Percentiles rank a stretch among this genome's conserved stretches.
These are phyloP conservation scores for Zelleria hepariella DNA, from an alignment of 2,888 invertebrate genomes.

Conservation along the genomic window DNA sequence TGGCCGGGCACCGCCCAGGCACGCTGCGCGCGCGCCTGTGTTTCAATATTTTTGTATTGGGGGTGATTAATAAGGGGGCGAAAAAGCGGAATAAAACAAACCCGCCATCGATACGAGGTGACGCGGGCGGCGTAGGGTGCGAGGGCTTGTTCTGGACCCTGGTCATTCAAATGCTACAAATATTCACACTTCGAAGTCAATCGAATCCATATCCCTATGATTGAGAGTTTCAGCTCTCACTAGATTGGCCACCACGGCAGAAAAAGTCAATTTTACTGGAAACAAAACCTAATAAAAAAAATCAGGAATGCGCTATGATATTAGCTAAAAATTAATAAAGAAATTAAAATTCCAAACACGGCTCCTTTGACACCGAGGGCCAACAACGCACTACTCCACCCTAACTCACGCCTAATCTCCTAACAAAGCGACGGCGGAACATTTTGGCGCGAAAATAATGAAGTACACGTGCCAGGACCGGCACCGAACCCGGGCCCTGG, in stretches of 20 bases:
- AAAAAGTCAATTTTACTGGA: too few relatives aligned
- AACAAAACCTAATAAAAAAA: constrained; percentile 11
- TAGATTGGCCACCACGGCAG: too few relatives aligned
- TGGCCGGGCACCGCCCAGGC: constrained; percentile 35
- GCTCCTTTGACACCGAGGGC: background rate
- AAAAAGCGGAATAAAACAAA: constrained; percentile 49
- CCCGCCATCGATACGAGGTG: constrained; percentile 44
- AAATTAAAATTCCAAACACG: background rate
- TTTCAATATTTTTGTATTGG: constrained; percentile 59
- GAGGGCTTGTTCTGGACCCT: constrained; percentile 9
- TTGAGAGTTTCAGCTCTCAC: too few relatives aligned
- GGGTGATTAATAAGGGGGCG: constrained; percentile 48
- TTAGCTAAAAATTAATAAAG: background rate
- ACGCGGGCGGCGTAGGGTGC: constrained; percentile 14
- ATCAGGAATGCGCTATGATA: too few relatives aligned
- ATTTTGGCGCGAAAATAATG: constrained; percentile 72
- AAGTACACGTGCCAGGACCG: constrained; percentile 51
- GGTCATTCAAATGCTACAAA: too few relatives aligned
- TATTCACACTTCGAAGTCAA: too few relatives aligned
- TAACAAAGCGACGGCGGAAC: constrained; percentile 67
- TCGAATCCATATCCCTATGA: too few relatives aligned
- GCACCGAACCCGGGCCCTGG: constrained; percentile 14
- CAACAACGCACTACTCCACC: constrained; percentile 13
- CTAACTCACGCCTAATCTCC: constrained; percentile 64
- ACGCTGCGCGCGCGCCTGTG: constrained; percentile 34